Conservation (phyloP, 2,797 vertebrate genomes). For the Myotis vivesi region DNA sequence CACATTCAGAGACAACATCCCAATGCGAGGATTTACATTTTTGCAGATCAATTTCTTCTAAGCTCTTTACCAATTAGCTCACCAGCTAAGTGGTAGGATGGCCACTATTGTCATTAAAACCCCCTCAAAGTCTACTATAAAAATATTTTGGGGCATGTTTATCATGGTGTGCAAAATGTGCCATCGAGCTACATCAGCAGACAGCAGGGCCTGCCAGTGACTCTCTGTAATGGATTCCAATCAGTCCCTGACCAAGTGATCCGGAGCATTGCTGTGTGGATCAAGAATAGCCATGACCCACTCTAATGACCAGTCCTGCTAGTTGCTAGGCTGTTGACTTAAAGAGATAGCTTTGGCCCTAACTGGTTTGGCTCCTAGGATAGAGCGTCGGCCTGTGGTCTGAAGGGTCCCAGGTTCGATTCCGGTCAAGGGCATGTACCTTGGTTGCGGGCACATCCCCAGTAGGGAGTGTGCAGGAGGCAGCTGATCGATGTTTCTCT, state of each 20-base stretch:
- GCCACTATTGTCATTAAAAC: neutral
- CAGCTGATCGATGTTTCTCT: too few species aligned
- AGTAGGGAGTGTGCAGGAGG: too few species aligned
- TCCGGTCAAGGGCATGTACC: too few species aligned
- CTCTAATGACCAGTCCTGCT: neutral
- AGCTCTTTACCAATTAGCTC: constrained; percentile 7
- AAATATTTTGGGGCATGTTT: neutral
- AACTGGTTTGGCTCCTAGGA: neutral
- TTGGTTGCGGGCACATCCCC: too few species aligned
- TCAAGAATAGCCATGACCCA: neutral
- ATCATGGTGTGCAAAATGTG: neutral
- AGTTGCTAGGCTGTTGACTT: neutral
- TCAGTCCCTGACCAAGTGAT: neutral
- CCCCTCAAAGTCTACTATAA: constrained; percentile 20
- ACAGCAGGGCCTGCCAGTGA: neutral
- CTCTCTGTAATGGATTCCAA: neutral
- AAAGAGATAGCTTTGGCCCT: neutral
- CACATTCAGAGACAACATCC: constrained; percentile 1
- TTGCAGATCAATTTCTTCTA: constrained; percentile 38
- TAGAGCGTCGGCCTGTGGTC: too few species aligned
- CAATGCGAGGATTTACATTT: neutral
- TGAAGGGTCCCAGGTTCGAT: too few species aligned
- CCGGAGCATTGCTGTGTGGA: neutral
- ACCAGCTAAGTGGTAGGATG: neutral
- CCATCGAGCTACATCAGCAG: neutral